Percentiles rank a stretch among this genome's conserved stretches.
Conservation (phyloP, 2,888 invertebrate species). For the Epinotia ramella region DNA sequence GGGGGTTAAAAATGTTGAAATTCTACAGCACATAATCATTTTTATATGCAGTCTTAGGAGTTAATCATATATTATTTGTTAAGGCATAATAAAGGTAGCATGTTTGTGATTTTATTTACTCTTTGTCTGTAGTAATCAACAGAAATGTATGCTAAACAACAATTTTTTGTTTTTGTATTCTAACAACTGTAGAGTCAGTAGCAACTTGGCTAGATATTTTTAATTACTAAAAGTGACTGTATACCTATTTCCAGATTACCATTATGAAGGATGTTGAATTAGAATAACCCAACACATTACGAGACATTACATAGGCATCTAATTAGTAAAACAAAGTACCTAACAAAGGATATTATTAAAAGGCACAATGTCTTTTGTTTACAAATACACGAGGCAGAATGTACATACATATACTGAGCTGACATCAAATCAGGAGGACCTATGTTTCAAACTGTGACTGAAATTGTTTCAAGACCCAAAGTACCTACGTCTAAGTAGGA, state of each 20-base stretch:
- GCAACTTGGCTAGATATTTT: neutral
- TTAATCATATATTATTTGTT: too few species aligned
- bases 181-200: too few species aligned
- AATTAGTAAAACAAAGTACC: conserved; percentile 29
- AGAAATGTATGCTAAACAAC: too few species aligned
- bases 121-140: too few species aligned
- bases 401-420: conserved; percentile 7
- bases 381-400: conserved; percentile 29
- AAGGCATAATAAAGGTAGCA: too few species aligned
- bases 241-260: neutral
- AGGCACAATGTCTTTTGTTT: conserved; percentile 36
- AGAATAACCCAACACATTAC: neutral
- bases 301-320: neutral
- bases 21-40: too few species aligned
- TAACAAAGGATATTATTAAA: conserved; percentile 47
- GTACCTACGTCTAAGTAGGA: neutral
- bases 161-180: too few species aligned
- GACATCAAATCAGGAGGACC: conserved; percentile 2
- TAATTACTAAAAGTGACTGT: neutral
- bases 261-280: neutral
- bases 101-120: too few species aligned
- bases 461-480: neutral
- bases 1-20: too few species aligned
- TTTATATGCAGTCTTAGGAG: too few species aligned
- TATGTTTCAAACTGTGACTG: neutral